Evolutionary conservation across 2,797 vertebrate species (phyloP).

Genomic region (Gobionotothen gibberifrons): DNA sequence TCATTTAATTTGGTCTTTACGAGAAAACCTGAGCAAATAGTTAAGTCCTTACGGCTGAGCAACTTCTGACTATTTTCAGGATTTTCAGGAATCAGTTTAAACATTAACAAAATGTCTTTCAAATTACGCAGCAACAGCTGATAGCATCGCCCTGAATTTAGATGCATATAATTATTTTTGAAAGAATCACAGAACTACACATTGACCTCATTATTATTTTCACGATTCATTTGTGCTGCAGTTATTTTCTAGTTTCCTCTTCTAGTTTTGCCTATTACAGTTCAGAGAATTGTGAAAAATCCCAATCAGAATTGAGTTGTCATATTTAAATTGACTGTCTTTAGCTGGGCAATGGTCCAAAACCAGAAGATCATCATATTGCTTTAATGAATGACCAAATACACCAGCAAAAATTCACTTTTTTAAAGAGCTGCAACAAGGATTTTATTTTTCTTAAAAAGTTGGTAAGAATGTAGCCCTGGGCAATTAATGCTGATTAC

Average conservation of each 20-base stretch:
- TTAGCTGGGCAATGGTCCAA: neutral
- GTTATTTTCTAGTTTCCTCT: neutral
- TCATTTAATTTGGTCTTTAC: conserved; percentile 36
- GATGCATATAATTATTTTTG: neutral
- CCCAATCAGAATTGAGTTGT: neutral
- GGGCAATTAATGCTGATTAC: conserved; percentile 32
- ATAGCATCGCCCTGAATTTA: neutral
- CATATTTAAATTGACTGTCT: neutral
- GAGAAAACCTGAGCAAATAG: conserved; percentile 47
- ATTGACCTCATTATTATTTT: neutral
- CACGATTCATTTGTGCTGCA: no score
- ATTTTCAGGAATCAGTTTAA: conserved; percentile 50
- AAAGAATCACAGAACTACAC: neutral
- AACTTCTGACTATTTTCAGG: conserved; percentile 45
- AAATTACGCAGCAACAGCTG: conserved; percentile 9
- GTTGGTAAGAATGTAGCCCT: conserved; percentile 3
- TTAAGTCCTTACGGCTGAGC: conserved; percentile 41
- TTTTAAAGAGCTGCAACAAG: neutral
- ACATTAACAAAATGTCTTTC: conserved; percentile 31
- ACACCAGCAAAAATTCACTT: neutral
- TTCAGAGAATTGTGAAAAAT: neutral
- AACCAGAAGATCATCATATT: neutral
- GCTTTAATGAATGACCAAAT: neutral
- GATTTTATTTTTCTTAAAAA: neutral
- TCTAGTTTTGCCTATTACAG: neutral